Conservation (phyloP, 1,140 invertebrate genomes). For the Drosophila pandora region DNA sequence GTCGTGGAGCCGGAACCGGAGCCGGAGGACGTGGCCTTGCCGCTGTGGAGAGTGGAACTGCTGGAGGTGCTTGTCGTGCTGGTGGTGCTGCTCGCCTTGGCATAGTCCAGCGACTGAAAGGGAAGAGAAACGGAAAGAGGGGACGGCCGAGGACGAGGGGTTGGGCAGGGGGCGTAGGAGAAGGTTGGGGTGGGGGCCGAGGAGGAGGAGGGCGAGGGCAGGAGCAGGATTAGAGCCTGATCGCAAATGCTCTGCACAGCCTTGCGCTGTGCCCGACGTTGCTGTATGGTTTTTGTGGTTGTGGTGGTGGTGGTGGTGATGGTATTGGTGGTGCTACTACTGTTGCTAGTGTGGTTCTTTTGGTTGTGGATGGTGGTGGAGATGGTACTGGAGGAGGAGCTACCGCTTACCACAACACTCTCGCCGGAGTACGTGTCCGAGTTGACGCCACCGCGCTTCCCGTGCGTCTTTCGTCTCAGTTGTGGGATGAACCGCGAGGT, state of each 20-base stretch:
- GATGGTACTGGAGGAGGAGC: conserved; percentile 36
- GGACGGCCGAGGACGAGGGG: background rate
- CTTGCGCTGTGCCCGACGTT: conserved; percentile 64
- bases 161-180: conserved; percentile 19
- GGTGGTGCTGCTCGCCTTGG: conserved; percentile 68
- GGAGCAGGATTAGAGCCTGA: conserved; percentile 71
- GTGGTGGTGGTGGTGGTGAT: conserved; percentile 26
- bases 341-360: conserved; percentile 17
- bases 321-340: conserved; percentile 26
- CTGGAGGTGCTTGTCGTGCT: conserved; percentile 69
- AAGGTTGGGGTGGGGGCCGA: conserved; percentile 21
- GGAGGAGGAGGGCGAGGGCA: conserved; percentile 29
- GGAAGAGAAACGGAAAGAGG: conserved; percentile 42
- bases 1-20: background rate
- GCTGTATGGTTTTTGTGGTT: conserved; percentile 52
- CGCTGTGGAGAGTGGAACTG: conserved; percentile 65
- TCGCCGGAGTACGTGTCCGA: conserved; percentile 81
- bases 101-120: conserved; percentile 81
- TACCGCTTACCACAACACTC: conserved; percentile 80
- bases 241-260: conserved; percentile 79
- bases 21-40: conserved; percentile 27
- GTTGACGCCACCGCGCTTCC: conserved; percentile 72
- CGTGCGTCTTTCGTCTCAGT: conserved; percentile 66
- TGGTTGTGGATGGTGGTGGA: conserved; percentile 31
- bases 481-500: conserved; percentile 79